These are phyloP conservation scores for Heteromormyrus szaboi DNA, from an alignment of 2,797 vertebrate species.

Conservation along the genomic window DNA sequence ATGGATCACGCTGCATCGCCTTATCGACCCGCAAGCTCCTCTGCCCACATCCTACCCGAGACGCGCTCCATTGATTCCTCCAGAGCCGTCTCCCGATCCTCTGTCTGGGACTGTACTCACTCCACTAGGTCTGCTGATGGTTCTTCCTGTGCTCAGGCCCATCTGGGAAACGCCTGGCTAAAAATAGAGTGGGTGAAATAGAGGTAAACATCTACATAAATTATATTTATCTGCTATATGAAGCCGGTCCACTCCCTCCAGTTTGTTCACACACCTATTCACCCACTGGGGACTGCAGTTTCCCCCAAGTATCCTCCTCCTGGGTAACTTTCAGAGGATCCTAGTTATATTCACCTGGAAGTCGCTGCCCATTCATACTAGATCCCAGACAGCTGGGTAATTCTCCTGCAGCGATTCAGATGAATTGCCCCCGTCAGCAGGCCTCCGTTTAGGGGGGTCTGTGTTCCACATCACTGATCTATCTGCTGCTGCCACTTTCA, in stretches of 20 bases:
- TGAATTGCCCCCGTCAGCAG: background rate
- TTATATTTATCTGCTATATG: background rate
- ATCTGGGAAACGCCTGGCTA: background rate
- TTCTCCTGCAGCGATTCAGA: background rate
- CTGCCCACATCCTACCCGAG: background rate
- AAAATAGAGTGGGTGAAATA: background rate
- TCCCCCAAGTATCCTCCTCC: background rate
- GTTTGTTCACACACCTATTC: background rate
- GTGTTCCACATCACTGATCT: background rate
- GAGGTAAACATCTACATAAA: background rate
- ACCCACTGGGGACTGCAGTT: background rate
- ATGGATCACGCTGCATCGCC: background rate
- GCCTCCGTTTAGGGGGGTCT: background rate
- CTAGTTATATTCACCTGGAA: background rate
- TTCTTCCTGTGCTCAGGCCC: background rate
- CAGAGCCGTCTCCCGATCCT: background rate
- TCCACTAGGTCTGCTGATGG: background rate
- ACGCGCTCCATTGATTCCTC: background rate
- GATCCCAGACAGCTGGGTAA: background rate
- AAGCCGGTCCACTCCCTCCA: background rate
- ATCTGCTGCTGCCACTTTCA: background rate
- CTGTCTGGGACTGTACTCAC: background rate
- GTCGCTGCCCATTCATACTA: background rate
- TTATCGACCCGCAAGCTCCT: background rate
- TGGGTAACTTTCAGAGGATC: background rate